Percentiles rank a stretch among this genome's conserved stretches.
Conservation (phyloP, 2,888 invertebrate species). For the Phengaris alcon region DNA sequence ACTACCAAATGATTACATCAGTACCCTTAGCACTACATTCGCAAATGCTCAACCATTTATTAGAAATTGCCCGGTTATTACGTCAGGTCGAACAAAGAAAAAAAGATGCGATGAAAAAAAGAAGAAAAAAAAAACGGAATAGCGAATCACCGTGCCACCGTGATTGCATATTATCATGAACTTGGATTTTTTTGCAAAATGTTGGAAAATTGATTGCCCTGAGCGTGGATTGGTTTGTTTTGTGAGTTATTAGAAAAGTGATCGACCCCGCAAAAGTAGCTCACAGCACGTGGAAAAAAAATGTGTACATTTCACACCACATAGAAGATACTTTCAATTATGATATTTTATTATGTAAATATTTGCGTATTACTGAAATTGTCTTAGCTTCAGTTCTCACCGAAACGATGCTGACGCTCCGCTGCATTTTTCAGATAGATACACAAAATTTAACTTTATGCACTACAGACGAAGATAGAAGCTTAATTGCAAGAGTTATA, state of each 20-base stretch:
- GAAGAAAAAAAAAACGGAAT: conserved; percentile 11
- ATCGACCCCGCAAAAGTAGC: too few relatives aligned
- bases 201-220: background rate
- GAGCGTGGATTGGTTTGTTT: background rate
- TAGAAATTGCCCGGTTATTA: conserved; percentile 6
- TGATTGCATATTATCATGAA: conserved; percentile 22
- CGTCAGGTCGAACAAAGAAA: conserved; percentile 11
- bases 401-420: too few relatives aligned
- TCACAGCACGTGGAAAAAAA: too few relatives aligned
- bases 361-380: too few relatives aligned
- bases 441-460: too few relatives aligned
- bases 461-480: too few relatives aligned
- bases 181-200: conserved; percentile 1
- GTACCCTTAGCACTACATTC: background rate
- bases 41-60: background rate
- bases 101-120: background rate
- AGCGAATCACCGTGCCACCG: conserved; percentile 9
- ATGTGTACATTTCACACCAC: too few relatives aligned
- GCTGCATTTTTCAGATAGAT: too few relatives aligned
- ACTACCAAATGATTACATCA: background rate
- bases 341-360: too few relatives aligned
- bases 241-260: background rate
- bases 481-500: too few relatives aligned
- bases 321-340: too few relatives aligned
- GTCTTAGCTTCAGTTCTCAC: too few relatives aligned